Percentiles rank a stretch among this genome's conserved stretches.
phyloP scores from a whole-genome alignment of 2,888 invertebrate genomes.

The Trichogramma dendrolimi region DNA sequence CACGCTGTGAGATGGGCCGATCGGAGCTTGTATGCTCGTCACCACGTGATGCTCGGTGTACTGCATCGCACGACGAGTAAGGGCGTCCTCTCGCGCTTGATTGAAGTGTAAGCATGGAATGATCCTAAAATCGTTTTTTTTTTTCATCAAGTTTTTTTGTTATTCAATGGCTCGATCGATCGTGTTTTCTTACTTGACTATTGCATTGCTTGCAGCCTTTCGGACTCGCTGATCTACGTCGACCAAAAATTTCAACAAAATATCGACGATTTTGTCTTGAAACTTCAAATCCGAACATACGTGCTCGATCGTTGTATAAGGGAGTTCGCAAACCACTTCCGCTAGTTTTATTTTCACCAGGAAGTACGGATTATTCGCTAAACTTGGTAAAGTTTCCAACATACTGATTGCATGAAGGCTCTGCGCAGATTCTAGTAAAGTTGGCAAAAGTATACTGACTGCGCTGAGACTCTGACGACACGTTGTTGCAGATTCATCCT shows the following conservation, averaged over 20 bases:
- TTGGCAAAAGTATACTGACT: constrained; percentile 58
- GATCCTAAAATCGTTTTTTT: constrained; percentile 43
- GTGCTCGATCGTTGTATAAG: constrained; percentile 59
- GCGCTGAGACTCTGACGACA: constrained; percentile 68
- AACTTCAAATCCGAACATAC: constrained; percentile 55
- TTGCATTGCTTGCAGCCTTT: constrained; percentile 64
- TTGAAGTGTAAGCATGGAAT: constrained; percentile 53
- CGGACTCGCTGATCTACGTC: constrained; percentile 78
- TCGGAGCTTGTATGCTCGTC: constrained; percentile 29
- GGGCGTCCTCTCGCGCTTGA: constrained; percentile 55
- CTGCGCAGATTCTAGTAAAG: constrained; percentile 62
- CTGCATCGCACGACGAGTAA: constrained; percentile 55
- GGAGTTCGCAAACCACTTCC: constrained; percentile 60
- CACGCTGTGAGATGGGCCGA: constrained; percentile 24
- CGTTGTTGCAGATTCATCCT: constrained; percentile 72
- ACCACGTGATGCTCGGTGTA: constrained; percentile 48
- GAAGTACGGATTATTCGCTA: constrained; percentile 77
- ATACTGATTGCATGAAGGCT: constrained; percentile 58
- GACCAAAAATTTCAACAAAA: constrained; percentile 63
- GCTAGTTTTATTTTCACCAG: constrained; percentile 73
- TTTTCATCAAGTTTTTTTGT: neutral
- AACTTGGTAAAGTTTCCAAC: constrained; percentile 61
- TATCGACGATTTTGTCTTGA: constrained; percentile 60
- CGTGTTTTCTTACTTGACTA: constrained; percentile 57
- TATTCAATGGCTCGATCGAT: neutral